Evolutionary conservation across 2,888 invertebrate genomes (phyloP).

Genomic region (Agrochola macilenta): DNA sequence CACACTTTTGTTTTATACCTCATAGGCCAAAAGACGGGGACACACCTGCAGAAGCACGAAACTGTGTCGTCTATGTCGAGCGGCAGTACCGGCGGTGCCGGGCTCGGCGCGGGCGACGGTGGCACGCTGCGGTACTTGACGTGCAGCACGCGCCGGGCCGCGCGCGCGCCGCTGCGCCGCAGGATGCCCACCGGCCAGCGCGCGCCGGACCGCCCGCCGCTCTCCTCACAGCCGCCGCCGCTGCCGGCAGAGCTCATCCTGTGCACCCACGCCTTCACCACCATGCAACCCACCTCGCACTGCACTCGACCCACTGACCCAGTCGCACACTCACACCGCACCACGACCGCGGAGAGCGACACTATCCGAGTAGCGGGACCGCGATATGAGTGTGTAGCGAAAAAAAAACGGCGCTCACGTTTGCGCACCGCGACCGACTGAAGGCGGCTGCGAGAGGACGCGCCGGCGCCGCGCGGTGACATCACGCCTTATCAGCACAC

Average conservation of each 20-base stretch:
- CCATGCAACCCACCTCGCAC: slow-evolving; percentile 68
- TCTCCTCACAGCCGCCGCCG: slow-evolving; percentile 63
- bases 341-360: slow-evolving; percentile 16
- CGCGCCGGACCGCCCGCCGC: slow-evolving; percentile 62
- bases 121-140: slow-evolving; percentile 85
- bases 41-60: slow-evolving; percentile 95
- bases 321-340: slow-evolving; percentile 45
- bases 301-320: slow-evolving; percentile 54
- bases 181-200: slow-evolving; percentile 84
- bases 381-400: slow-evolving; percentile 58
- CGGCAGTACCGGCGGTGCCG: slow-evolving; percentile 80
- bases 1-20: slow-evolving; percentile 47
- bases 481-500: slow-evolving; percentile 80
- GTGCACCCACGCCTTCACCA: slow-evolving; percentile 72
- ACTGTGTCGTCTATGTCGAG: slow-evolving; percentile 93
- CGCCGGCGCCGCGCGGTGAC: slow-evolving; percentile 73
- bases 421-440: slow-evolving; percentile 78
- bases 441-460: slow-evolving; percentile 68
- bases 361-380: slow-evolving; percentile 3
- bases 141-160: slow-evolving; percentile 82
- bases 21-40: slow-evolving; percentile 51
- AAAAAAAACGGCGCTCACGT: slow-evolving; percentile 74
- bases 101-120: slow-evolving; percentile 69
- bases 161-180: slow-evolving; percentile 83
- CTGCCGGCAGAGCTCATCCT: slow-evolving; percentile 75